Evolutionary conservation across 2,888 invertebrate genomes (phyloP).

Genomic region (Eustalomyia histrio): DNA sequence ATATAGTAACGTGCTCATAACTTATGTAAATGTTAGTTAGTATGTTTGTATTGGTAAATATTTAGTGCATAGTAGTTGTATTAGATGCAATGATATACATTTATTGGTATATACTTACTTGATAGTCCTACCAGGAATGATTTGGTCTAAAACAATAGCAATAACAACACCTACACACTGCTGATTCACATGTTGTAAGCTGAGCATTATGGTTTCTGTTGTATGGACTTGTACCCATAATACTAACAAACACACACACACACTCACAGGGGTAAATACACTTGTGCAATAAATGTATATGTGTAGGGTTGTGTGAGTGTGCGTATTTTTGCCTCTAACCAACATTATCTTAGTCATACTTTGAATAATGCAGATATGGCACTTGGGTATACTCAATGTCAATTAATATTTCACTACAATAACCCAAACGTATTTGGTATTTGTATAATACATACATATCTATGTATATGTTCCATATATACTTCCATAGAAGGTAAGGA

Average conservation of each 20-base stretch:
- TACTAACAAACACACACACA: constrained; percentile 6
- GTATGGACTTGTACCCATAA: constrained; percentile 50
- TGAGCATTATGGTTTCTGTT: constrained; percentile 27
- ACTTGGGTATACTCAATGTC: constrained; percentile 64
- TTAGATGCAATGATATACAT: constrained; percentile 50
- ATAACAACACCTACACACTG: constrained; percentile 28
- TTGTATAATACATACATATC: not conserved
- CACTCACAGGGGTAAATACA: constrained; percentile 7
- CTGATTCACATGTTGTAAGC: not conserved
- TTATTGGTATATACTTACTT: constrained; percentile 61
- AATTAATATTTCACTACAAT: constrained; percentile 64
- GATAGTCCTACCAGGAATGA: constrained; percentile 53
- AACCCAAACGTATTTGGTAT: constrained; percentile 20
- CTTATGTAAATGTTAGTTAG: constrained; percentile 54
- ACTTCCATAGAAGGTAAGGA: not conserved
- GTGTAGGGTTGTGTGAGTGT: not conserved
- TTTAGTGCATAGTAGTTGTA: not conserved
- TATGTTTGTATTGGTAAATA: too few relatives aligned
- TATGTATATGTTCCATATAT: not conserved
- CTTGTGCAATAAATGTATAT: constrained; percentile 21
- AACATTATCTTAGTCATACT: constrained; percentile 59
- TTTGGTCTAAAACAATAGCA: constrained; percentile 27
- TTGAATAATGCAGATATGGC: constrained; percentile 65
- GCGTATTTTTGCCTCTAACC: constrained; percentile 48
- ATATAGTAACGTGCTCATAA: constrained; percentile 60